Percentiles rank a stretch among this genome's conserved stretches.
Evolutionary conservation across 2,888 invertebrate species (phyloP).

Genomic region (Scaptomyza tumidula): DNA sequence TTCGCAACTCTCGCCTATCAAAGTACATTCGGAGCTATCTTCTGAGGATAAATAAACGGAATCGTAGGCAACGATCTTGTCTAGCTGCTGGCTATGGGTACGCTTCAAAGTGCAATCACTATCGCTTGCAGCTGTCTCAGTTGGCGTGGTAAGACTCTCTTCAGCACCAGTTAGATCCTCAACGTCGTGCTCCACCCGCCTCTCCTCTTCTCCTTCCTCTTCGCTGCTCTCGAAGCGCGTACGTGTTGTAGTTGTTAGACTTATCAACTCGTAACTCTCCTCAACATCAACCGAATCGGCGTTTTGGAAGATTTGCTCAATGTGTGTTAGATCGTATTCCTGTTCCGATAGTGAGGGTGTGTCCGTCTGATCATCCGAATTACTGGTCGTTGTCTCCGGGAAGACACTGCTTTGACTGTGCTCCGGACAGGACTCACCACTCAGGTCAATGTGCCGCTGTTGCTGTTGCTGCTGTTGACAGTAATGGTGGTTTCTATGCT

Average conservation of each 20-base stretch:
- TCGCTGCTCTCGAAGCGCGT: conserved; percentile 78
- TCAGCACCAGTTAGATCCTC: conserved; percentile 9
- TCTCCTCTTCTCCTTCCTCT: conserved; percentile 53
- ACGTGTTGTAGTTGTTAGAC: conserved; percentile 78
- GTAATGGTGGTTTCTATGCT: conserved; percentile 40
- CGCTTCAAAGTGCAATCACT: conserved; percentile 69
- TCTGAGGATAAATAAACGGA: conserved; percentile 84
- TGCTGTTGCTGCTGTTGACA: conserved; percentile 46
- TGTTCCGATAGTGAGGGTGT: conserved; percentile 82
- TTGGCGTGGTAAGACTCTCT: conserved; percentile 27
- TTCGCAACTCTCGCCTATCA: conserved; percentile 76
- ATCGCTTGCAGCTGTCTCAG: conserved; percentile 46
- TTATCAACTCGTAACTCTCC: conserved; percentile 81
- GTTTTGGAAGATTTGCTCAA: conserved; percentile 81
- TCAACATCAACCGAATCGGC: conserved; percentile 48
- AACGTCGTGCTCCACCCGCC: conserved; percentile 3
- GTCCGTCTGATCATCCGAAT: conserved; percentile 83
- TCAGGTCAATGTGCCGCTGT: conserved; percentile 49
- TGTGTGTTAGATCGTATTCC: conserved; percentile 82
- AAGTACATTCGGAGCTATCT: conserved; percentile 82
- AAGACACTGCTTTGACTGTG: conserved; percentile 83
- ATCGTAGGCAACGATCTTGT: conserved; percentile 84
- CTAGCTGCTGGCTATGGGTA: conserved; percentile 62
- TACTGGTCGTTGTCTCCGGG: conserved; percentile 83
- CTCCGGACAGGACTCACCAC: conserved; percentile 82